Percentiles rank a stretch among this genome's conserved stretches.
These are phyloP conservation scores for Syrrhaptes paradoxus DNA, from an alignment of 2,113 vertebrate genomes.

Conservation along the genomic window DNA sequence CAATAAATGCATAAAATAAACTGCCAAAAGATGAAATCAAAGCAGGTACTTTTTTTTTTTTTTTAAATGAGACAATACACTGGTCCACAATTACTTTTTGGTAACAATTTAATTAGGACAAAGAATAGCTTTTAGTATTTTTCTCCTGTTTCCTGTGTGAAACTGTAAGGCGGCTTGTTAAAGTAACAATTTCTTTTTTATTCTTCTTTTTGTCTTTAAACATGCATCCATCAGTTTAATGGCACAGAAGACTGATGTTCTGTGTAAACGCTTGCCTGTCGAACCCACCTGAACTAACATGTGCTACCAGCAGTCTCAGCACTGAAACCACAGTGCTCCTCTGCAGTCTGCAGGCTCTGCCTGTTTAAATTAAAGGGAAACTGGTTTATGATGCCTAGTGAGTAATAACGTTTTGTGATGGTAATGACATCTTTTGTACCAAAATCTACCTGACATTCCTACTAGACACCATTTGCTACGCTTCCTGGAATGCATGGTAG, in stretches of 20 bases:
- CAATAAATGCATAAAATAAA: slow-evolving; percentile 62
- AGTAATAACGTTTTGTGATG: neutral
- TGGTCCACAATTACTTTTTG: slow-evolving; percentile 20
- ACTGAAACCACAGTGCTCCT: neutral
- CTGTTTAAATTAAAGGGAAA: neutral
- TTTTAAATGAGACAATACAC: slow-evolving; percentile 21
- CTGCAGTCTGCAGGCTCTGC: neutral
- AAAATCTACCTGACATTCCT: neutral
- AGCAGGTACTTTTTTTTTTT: slow-evolving; percentile 7
- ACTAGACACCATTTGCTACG: neutral
- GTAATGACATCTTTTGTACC: neutral
- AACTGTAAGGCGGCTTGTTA: neutral
- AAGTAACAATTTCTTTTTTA: neutral
- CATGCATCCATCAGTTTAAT: neutral
- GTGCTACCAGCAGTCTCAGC: neutral
- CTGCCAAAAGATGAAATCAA: slow-evolving; percentile 42
- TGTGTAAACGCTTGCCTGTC: neutral
- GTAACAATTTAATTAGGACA: slow-evolving; percentile 45
- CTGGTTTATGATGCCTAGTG: neutral
- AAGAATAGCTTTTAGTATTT: neutral
- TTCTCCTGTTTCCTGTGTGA: neutral
- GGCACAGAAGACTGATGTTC: neutral
- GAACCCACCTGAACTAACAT: neutral
- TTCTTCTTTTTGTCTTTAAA: neutral
- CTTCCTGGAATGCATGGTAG: neutral